Percentiles rank a stretch among this genome's conserved stretches.
phyloP scores from a whole-genome alignment of 2,113 vertebrate genomes.

The Eulacestoma nigropectus region DNA sequence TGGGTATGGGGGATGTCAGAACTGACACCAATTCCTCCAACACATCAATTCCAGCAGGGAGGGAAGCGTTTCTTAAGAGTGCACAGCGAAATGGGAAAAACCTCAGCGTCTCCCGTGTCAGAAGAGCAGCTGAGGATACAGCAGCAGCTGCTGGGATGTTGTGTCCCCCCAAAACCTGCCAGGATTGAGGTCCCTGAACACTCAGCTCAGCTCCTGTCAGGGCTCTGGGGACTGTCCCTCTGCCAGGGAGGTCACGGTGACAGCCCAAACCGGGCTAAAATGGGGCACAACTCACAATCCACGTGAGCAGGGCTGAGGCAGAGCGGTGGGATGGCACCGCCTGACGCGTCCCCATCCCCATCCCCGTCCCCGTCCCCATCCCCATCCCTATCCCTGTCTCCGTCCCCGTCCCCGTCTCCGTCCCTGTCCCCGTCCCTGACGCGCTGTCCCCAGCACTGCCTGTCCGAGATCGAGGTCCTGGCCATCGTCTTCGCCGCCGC shows the following conservation, averaged over 20 bases:
- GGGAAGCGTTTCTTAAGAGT: not conserved
- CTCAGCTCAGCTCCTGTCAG: not conserved
- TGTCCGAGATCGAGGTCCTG: too few species aligned
- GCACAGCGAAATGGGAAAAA: not conserved
- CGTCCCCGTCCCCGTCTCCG: not conserved
- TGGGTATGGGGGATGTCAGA: not conserved
- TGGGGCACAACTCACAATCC: not conserved
- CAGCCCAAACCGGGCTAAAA: rapidly evolving
- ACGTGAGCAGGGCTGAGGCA: not conserved
- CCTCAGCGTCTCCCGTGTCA: rapidly evolving
- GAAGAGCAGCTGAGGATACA: not conserved
- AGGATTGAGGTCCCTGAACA: rapidly evolving
- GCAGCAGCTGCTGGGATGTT: not conserved
- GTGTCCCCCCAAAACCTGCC: too few species aligned
- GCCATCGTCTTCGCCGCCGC: too few species aligned
- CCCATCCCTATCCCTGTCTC: not conserved
- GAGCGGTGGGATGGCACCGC: not conserved
- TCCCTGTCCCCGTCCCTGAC: too few species aligned
- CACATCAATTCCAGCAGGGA: not conserved
- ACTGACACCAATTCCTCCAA: not conserved
- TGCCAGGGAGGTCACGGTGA: not conserved
- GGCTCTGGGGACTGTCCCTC: not conserved
- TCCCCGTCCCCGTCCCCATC: not conserved
- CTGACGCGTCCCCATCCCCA: not conserved
- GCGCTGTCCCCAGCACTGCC: too few species aligned